Base-by-base conservation (phyloP, 1,140 invertebrate genomes). In the Drosophila pruinosa region DNA sequence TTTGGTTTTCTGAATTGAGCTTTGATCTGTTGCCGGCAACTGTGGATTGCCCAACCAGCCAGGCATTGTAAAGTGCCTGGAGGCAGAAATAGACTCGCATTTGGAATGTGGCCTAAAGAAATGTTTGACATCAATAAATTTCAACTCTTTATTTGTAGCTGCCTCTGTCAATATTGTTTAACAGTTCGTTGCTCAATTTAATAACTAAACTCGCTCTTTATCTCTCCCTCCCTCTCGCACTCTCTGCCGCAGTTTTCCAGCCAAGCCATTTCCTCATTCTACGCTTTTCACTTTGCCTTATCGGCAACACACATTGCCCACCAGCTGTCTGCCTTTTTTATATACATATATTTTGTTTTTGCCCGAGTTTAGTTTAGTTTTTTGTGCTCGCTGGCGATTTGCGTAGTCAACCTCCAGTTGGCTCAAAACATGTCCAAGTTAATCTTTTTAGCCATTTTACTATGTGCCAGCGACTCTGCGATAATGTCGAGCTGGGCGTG, bases 381-480 rank as follows among this genome's bases (percentile, higher is more conserved):
- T 63, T 41, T 8, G 28, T 53, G 15, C 22, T 52, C 17, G 15
- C 19, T 34, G 21, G 28, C 28, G 31, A 64, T 70, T 70, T 64
- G 67, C 59, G 24, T 50, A 64, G 31, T 45, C 48, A 28, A 45
- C 26, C 26, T 21, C 19, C 14, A 50, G 19, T 47, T 28, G 48
- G 48, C 54, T 59, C 50, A 34, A 31, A 62, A 69, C 48, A 62
- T 69, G 57, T 69, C 48, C 57, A 38, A 69, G 48, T 38, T 69
- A 53, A 69, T 69, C 58, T 47, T 26, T 69, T 62, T 54, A 69
- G 65, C 59, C 47, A 58, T 39, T 59, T 41, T 47, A 45, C 53
- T 12, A 41, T 45, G 45, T 52, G 65, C 21, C 34, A 17, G 2
- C 15, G n/a, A 21, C 36, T 39, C 6, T 12, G 39, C 52, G 15